A percentile compares a stretch with the other conserved stretches of the same genome.
Evolutionary conservation across 2,113 vertebrate genomes (phyloP).

Genomic region (Semnornis frantzii): DNA sequence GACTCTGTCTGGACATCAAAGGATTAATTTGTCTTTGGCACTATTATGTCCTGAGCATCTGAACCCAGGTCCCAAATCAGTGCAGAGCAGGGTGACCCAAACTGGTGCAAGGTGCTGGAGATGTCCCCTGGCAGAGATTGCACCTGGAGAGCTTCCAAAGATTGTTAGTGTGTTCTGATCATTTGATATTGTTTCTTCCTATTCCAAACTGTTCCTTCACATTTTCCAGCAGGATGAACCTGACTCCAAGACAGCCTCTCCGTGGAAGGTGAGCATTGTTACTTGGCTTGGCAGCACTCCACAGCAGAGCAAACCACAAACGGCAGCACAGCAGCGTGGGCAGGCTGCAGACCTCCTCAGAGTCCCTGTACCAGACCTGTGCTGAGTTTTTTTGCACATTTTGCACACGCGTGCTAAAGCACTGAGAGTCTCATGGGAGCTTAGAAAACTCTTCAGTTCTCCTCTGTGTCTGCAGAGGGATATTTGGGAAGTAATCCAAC

Average conservation of each 20-base stretch:
- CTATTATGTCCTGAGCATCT: not conserved
- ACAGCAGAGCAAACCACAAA: not conserved
- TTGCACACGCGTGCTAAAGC: not conserved
- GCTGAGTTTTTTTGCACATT: not conserved
- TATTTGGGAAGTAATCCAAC: not conserved
- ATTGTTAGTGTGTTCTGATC: not conserved
- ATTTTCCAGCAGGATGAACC: conserved; percentile 86
- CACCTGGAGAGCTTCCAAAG: not conserved
- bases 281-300: not conserved
- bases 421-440: not conserved
- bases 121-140: not conserved
- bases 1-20: not conserved
- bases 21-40: not conserved
- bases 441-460: not conserved
- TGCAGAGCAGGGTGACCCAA: not conserved
- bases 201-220: conserved; percentile 12
- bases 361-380: no score
- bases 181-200: not conserved
- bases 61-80: not conserved
- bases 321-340: not conserved
- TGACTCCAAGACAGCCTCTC: conserved; percentile 91
- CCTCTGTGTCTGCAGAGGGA: not conserved
- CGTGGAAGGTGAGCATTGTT: conserved; percentile 90
- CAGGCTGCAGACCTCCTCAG: not conserved
- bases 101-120: not conserved